phyloP scores from a whole-genome alignment of 2,888 invertebrate genomes.

The Cancer borealis region DNA sequence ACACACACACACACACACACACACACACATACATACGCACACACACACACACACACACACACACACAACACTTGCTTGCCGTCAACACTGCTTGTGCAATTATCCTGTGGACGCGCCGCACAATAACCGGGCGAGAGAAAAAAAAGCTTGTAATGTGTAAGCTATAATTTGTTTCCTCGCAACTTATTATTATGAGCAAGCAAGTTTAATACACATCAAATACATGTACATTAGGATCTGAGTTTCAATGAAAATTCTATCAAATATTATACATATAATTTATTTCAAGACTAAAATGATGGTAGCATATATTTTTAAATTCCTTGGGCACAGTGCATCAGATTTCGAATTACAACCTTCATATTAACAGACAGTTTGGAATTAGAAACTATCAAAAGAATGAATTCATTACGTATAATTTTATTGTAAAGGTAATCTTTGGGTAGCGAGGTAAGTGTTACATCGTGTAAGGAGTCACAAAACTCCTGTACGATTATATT shows the following conservation, averaged over 20 bases:
- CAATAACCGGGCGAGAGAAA: not conserved
- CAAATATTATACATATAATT: not conserved
- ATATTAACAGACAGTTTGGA: not conserved
- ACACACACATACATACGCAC: not conserved
- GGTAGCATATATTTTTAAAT: not conserved
- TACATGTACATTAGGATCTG: slow-evolving; percentile 14
- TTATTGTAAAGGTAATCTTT: not conserved
- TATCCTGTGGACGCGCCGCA: not conserved
- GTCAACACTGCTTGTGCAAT: slow-evolving; percentile 16
- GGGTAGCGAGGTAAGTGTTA: not conserved
- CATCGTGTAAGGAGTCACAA: not conserved
- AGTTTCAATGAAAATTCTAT: slow-evolving; percentile 24
- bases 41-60: slow-evolving; percentile 17
- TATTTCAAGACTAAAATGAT: not conserved
- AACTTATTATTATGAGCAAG: slow-evolving; percentile 8
- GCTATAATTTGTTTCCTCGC: slow-evolving; percentile 23
- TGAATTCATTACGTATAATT: not conserved
- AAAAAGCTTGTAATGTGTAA: slow-evolving; percentile 24
- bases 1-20: slow-evolving; percentile 7
- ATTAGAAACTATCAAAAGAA: not conserved
- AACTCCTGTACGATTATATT: not conserved
- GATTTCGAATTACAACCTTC: not conserved
- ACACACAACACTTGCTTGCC: not conserved
- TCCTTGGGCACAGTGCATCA: not conserved
- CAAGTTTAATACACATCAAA: not conserved